Base-by-base conservation (phyloP, 2,888 invertebrate genomes). In the Ophion ellenae region DNA sequence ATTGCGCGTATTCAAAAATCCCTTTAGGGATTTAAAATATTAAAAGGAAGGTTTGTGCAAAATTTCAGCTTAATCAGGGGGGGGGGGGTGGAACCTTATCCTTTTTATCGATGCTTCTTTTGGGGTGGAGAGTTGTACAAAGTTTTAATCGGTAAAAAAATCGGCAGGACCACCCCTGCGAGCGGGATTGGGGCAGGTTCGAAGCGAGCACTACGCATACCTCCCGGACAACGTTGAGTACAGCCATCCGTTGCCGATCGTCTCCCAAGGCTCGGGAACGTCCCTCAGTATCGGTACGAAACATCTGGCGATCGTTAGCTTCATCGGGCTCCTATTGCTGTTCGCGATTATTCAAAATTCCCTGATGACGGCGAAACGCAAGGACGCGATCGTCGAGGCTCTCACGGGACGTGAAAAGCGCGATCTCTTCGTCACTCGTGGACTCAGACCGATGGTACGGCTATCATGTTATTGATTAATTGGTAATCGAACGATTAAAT, bases 281-380 rank as follows among this genome's bases (percentile, higher is more conserved):
- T 88, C 91, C 32, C 78, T 92, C 61, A 89, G 89, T 17, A 89
- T 92, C 3, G 89, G 92, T 0, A 87, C 93, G 14, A 94, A 92
- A 83, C 93, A 93, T 76, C 91, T 94, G 57, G 88, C 93, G 9
- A 88, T 94, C 82, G 93, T 93, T 76, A 92, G 94, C 74, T 94
- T 94, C 81, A 93, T 94, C 79, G 94, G 94, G 7, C 86, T 94
- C 45, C 75, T 94, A 7, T 88, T 94, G 32, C 92, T 94, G 4
- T 93, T 94, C 81, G 93, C 94, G 3, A 88, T 94, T 17, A 91
- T 94, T 86, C 93, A 94, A 81, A 94, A 93, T 79, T 92, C 93
- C 3, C 90, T 94, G 47, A 88, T 91, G 40, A 88, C 91, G 2
- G 86, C 89, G 2, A 94, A 91, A 71, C 89, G 91, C 6, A 93